Evolutionary conservation across 2,888 invertebrate genomes (phyloP), one percentile per base, ranked within the genome.

Genomic region (Trichopria drosophilae): DNA sequence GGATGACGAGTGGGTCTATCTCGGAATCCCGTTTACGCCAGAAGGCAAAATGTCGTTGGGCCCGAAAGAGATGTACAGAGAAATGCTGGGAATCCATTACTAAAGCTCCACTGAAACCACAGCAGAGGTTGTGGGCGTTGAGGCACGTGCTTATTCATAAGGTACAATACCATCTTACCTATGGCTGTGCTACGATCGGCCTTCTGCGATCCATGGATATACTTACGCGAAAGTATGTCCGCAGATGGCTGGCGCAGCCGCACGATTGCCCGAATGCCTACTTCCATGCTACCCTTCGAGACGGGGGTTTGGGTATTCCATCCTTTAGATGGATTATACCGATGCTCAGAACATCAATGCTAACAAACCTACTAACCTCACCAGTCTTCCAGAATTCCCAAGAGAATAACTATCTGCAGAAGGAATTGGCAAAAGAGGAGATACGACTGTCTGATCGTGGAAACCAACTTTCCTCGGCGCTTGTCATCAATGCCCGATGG

Each of bases 81-180:
- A n/a, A n/a, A n/a, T n/a, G n/a, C n/a, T n/a, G n/a, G n/a, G n/a
- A n/a, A n/a, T n/a, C n/a, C n/a, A n/a, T n/a, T n/a, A n/a, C n/a
- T n/a, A n/a, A n/a, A 7, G 36, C 39, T 10, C 39, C 39, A 0
- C 20, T 39, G 4, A 39, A 23, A 13, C 39, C 39, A 3, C 68
- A 68, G 48, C 73, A 75, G 55, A 65, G 69, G 59, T 51, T 73
- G n/a, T 64, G 68, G 26, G 56, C 72, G 0, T 53, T 76, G 35
- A 58, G 71, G 57, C 61, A 50, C 3, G 61, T 72, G 62, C 64
- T 76, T 36, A 57, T 76, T 20, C 75, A 73, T 22, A 62, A 67
- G 42, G 69, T 69, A 53, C 51, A 68, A 32, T 75, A 75, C 51
- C 57, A 56, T 7, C 39, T 77, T 15, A 67, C 65, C 51, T 51